Percentiles rank a stretch among this genome's conserved stretches.
These are phyloP conservation scores for Silurus lanzhouensis DNA, from an alignment of 2,797 vertebrate genomes.

Conservation along the genomic window DNA sequence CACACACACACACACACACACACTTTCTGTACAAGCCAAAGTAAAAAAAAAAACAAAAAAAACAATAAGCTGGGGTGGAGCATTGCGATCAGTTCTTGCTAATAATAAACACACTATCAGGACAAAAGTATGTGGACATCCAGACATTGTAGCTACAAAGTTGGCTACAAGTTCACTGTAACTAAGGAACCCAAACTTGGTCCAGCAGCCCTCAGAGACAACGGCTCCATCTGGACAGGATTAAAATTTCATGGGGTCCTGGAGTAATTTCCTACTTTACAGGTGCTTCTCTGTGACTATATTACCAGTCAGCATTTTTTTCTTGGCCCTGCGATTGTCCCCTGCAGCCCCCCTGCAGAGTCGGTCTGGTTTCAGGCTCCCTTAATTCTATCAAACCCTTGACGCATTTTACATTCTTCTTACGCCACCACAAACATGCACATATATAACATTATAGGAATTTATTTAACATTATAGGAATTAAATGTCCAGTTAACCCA, in stretches of 20 bases:
- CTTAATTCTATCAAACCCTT: too few relatives aligned
- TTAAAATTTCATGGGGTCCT: neutral
- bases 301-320: neutral
- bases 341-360: too few relatives aligned
- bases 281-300: neutral
- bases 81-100: neutral
- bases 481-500: too few relatives aligned
- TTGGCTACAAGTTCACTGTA: neutral
- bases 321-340: too few relatives aligned
- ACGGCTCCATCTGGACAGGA: neutral
- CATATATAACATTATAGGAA: too few relatives aligned
- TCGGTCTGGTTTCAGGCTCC: too few relatives aligned
- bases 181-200: neutral
- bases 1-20: conserved; percentile 20
- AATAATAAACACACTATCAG: too few relatives aligned
- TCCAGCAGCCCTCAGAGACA: neutral
- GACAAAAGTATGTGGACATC: neutral
- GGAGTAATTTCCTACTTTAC: neutral
- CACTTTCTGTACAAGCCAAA: neutral
- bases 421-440: too few relatives aligned
- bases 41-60: too few relatives aligned
- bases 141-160: neutral
- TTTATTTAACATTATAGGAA: too few relatives aligned
- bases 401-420: too few relatives aligned
- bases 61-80: neutral